Conservation (phyloP, 1,140 invertebrate genomes). For the Gerris buenoi region DNA sequence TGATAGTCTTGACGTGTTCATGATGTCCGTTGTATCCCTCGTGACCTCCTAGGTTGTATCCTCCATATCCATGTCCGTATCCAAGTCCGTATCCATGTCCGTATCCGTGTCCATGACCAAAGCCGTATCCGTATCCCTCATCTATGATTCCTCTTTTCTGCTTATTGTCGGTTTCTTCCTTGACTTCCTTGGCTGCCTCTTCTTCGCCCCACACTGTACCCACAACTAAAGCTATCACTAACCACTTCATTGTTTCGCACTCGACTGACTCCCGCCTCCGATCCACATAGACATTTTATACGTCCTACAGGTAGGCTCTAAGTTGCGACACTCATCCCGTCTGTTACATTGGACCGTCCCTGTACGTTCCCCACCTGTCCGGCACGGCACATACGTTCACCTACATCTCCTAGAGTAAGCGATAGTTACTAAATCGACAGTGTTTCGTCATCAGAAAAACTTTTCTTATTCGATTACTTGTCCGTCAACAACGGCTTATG, state of each 20-base stretch:
- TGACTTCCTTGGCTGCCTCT: neutral
- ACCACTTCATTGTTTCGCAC: slow-evolving; percentile 3
- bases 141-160: neutral
- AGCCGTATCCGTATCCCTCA: neutral
- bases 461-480: too few relatives aligned
- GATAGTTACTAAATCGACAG: neutral
- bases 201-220: neutral
- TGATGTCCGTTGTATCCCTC: neutral
- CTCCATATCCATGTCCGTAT: neutral
- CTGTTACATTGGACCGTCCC: neutral
- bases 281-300: neutral
- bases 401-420: neutral
- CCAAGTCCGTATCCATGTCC: neutral
- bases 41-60: neutral
- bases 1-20: slow-evolving; percentile 34
- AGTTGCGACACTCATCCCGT: neutral
- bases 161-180: neutral
- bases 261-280: neutral
- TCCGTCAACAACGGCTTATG: too few relatives aligned
- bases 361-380: neutral
- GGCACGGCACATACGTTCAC: neutral
- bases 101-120: neutral
- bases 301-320: neutral
- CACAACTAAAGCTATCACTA: neutral
- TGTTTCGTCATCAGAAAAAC: neutral